Evolutionary conservation across 2,888 invertebrate genomes (phyloP).

Genomic region (Drosophila leonis): DNA sequence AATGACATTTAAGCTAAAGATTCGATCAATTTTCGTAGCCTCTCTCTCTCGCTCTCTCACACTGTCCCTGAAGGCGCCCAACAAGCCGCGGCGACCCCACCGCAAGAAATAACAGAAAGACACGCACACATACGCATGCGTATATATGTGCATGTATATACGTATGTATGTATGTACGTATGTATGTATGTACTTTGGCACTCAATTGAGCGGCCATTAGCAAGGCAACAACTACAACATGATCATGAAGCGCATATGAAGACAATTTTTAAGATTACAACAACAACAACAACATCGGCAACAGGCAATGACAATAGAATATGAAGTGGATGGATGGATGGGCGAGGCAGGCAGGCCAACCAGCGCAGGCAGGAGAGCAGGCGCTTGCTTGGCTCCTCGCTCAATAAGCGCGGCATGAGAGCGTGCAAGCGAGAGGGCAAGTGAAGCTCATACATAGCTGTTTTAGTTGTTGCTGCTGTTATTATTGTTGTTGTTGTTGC

Average conservation of each 20-base stretch:
- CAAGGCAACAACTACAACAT: slow-evolving; percentile 65
- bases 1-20: slow-evolving; percentile 46
- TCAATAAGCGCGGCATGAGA: slow-evolving; percentile 47
- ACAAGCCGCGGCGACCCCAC: slow-evolving; percentile 56
- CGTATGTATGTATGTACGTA: neutral
- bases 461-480: slow-evolving; percentile 38
- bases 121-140: slow-evolving; percentile 20
- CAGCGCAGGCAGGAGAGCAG: slow-evolving; percentile 22
- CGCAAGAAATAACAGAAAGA: slow-evolving; percentile 45
- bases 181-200: slow-evolving; percentile 71
- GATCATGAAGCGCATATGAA: slow-evolving; percentile 60
- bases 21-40: slow-evolving; percentile 36
- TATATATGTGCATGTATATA: neutral
- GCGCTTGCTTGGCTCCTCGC: slow-evolving; percentile 44
- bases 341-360: slow-evolving; percentile 13
- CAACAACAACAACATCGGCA: slow-evolving; percentile 34
- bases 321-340: slow-evolving; percentile 62
- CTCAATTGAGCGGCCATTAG: slow-evolving; percentile 79
- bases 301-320: slow-evolving; percentile 76
- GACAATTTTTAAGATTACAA: slow-evolving; percentile 81
- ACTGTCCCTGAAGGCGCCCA: slow-evolving; percentile 44
- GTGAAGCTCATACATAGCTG: slow-evolving; percentile 47
- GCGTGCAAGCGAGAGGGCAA: slow-evolving; percentile 33
- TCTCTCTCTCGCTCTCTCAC: slow-evolving; percentile 4
- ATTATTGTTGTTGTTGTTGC: slow-evolving; percentile 16